Evolutionary conservation across 2,113 vertebrate species (phyloP).

Genomic region (Brachypodius melanocephalos): DNA sequence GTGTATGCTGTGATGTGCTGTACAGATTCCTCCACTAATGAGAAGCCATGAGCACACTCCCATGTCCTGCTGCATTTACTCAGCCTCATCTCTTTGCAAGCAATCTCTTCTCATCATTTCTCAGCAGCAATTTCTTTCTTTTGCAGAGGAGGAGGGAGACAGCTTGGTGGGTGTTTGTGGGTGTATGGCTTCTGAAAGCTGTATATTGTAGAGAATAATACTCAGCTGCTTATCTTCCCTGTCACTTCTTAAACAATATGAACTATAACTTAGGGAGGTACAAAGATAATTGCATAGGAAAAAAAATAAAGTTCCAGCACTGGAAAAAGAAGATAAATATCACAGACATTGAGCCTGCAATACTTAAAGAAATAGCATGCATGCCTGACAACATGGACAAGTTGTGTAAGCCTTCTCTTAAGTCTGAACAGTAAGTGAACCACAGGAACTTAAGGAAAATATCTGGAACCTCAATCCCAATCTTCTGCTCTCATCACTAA

Average conservation of each 20-base stretch:
- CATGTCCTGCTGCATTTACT: not conserved
- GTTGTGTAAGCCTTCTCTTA: not conserved
- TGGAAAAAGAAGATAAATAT: not conserved
- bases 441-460: not conserved
- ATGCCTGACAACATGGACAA: not conserved
- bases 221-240: not conserved
- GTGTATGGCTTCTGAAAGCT: not conserved
- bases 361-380: not conserved
- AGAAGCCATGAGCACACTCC: slow-evolving; percentile 1
- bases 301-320: not conserved
- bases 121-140: not conserved
- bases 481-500: not conserved
- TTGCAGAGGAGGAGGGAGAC: not conserved
- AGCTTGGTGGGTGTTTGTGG: not conserved
- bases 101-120: slow-evolving; percentile 14
- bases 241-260: not conserved
- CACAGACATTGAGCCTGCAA: not conserved
- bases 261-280: not conserved
- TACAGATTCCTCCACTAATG: slow-evolving; percentile 11
- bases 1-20: not conserved
- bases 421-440: not conserved
- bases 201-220: not conserved
- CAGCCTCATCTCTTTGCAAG: not conserved
- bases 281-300: not conserved
- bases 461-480: not conserved